Conservation (phyloP, 2,888 invertebrate species). For the Polyploca ridens region DNA sequence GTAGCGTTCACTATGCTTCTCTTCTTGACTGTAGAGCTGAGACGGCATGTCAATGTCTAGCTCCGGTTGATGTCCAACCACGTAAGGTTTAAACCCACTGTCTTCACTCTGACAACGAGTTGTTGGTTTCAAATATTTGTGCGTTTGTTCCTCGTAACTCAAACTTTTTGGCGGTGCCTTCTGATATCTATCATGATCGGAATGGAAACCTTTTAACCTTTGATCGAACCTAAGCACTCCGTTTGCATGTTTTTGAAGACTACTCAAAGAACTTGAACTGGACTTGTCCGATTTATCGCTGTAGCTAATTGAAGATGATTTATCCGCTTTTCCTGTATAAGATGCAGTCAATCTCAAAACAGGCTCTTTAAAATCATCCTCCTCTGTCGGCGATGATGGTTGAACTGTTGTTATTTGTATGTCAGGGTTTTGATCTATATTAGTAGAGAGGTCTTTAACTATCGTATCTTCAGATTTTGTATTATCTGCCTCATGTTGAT, state of each 20-base stretch:
- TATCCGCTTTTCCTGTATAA: constrained; percentile 66
- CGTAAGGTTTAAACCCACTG: constrained; percentile 73
- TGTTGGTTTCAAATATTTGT: constrained; percentile 78
- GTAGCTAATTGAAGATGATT: constrained; percentile 81
- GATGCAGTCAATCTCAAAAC: constrained; percentile 65
- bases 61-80: constrained; percentile 76
- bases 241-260: constrained; percentile 76
- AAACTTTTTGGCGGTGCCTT: constrained; percentile 79
- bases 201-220: constrained; percentile 61
- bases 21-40: constrained; percentile 85
- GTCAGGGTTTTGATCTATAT: constrained; percentile 52
- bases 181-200: constrained; percentile 64
- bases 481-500: constrained; percentile 69
- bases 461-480: constrained; percentile 79
- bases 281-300: constrained; percentile 82
- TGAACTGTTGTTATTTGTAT: constrained; percentile 46
- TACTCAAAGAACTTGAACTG: constrained; percentile 80
- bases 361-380: constrained; percentile 56
- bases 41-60: constrained; percentile 84
- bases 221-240: constrained; percentile 71
- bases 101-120: constrained; percentile 86
- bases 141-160: constrained; percentile 76
- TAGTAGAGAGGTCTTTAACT: constrained; percentile 62
- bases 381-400: constrained; percentile 51
- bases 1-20: constrained; percentile 86